These are phyloP conservation scores for Machimus rusticus DNA, from an alignment of 2,888 invertebrate species.

Conservation along the genomic window DNA sequence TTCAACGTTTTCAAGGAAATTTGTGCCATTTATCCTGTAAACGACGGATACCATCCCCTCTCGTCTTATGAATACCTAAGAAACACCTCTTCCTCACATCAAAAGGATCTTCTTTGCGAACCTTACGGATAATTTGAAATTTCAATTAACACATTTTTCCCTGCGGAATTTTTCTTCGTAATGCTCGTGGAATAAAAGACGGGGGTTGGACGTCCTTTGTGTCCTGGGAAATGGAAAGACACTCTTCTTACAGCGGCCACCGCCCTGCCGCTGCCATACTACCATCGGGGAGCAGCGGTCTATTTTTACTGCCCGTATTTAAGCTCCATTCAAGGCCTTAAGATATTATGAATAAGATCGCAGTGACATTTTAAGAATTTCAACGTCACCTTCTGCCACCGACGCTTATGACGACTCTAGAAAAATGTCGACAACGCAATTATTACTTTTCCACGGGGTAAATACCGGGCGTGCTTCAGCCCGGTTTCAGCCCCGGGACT, in stretches of 20 bases:
- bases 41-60: background rate
- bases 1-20: background rate
- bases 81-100: background rate
- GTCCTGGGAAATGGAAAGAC: background rate
- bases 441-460: constrained; percentile 28
- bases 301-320: constrained; percentile 6
- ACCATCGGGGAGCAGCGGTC: background rate
- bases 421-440: constrained; percentile 29
- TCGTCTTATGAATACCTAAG: background rate
- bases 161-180: background rate
- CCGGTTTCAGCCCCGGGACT: background rate
- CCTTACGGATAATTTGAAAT: constrained; percentile 14
- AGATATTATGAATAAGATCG: constrained; percentile 8
- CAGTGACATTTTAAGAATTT: constrained; percentile 24
- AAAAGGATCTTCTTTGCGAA: background rate
- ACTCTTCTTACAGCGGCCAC: too few relatives aligned
- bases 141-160: constrained; percentile 15
- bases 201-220: background rate
- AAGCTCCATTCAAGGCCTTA: background rate
- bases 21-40: background rate
- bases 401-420: background rate
- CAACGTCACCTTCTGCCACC: constrained; percentile 1
- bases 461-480: background rate
- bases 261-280: background rate
- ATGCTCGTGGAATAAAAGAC: background rate